These are phyloP conservation scores for Thecocarcelia acutangulata DNA, from an alignment of 2,888 invertebrate species.

Conservation along the genomic window DNA sequence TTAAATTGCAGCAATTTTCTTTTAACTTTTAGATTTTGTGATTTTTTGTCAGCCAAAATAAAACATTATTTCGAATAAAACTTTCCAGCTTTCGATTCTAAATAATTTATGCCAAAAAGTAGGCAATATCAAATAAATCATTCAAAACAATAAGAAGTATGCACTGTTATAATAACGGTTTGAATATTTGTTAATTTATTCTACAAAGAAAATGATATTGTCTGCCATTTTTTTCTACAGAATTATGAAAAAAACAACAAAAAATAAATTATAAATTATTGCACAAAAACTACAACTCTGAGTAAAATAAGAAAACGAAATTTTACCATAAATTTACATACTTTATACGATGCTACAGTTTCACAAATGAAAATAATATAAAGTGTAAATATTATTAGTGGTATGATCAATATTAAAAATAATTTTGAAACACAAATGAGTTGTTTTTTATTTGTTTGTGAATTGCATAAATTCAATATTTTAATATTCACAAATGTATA, in stretches of 20 bases:
- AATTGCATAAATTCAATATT: constrained; percentile 34
- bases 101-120: constrained; percentile 42
- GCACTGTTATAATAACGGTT: neutral
- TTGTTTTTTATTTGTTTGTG: no score
- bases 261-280: constrained; percentile 21
- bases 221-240: constrained; percentile 31
- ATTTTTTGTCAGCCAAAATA: no score
- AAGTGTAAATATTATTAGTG: constrained; percentile 42
- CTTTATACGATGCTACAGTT: constrained; percentile 63
- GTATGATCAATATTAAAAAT: constrained; percentile 38
- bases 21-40: no score
- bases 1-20: no score
- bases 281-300: neutral
- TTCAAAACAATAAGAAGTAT: constrained; percentile 3
- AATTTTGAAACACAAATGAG: neutral
- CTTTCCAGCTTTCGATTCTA: neutral
- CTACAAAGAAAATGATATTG: constrained; percentile 45
- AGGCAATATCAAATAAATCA: constrained; percentile 39
- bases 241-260: constrained; percentile 37
- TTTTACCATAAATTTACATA: constrained; percentile 57
- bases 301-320: constrained; percentile 34
- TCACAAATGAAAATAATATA: constrained; percentile 42
- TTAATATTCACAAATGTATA: constrained; percentile 47
- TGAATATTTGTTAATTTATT: neutral
- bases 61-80: neutral